These are phyloP conservation scores for Drosophila macrospina DNA, from an alignment of 2,888 invertebrate species.

Conservation along the genomic window DNA sequence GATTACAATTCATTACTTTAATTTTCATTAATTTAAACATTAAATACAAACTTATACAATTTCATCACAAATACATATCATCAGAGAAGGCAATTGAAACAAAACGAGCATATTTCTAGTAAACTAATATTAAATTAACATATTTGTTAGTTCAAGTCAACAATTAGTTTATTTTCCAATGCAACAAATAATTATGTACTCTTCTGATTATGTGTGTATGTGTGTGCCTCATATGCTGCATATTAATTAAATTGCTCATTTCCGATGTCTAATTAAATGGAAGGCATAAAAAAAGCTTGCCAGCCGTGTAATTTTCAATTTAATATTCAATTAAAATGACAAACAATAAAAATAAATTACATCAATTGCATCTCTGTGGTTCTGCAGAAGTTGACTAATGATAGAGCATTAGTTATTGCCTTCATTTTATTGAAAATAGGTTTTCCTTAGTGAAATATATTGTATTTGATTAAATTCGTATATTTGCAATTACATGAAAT, in stretches of 20 bases:
- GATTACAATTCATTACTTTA: no score
- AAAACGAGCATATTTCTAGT: background rate
- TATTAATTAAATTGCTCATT: conserved; percentile 73
- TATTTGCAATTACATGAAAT: background rate
- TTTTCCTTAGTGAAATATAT: background rate
- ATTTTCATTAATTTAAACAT: no score
- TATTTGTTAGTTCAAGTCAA: background rate
- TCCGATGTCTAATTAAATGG: conserved; percentile 69
- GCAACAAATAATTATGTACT: conserved; percentile 20
- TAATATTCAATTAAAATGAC: conserved; percentile 62
- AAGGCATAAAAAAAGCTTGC: conserved; percentile 10
- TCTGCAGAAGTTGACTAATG: background rate
- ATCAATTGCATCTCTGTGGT: conserved; percentile 3
- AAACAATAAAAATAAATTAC: conserved; percentile 21
- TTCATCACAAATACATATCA: background rate
- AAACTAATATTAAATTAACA: conserved; percentile 7
- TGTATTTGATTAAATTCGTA: background rate
- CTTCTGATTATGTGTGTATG: background rate
- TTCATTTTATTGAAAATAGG: background rate
- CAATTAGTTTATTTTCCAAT: conserved; percentile 1
- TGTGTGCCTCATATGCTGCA: conserved; percentile 31
- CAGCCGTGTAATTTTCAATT: conserved; percentile 40
- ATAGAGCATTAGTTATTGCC: background rate
- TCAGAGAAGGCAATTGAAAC: background rate
- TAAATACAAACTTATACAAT: no score